These are phyloP conservation scores for Choreutis nemorana DNA, from an alignment of 2,888 invertebrate genomes.

Conservation along the genomic window DNA sequence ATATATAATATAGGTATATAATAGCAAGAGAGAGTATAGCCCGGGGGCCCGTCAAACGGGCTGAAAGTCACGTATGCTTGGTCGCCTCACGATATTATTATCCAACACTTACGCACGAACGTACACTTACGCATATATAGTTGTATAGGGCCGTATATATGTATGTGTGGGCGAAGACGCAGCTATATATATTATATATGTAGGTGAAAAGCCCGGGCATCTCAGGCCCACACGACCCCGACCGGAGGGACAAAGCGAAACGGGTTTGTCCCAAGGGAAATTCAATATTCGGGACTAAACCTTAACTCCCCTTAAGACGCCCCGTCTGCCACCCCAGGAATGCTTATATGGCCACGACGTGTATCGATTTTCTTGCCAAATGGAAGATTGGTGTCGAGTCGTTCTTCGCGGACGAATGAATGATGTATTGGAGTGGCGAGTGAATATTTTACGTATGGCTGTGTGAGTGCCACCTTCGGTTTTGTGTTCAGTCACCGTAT, in stretches of 20 bases:
- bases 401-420: conserved; percentile 62
- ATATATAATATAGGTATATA: conserved; percentile 18
- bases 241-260: conserved; percentile 65
- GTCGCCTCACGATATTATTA: conserved; percentile 59
- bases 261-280: conserved; percentile 69
- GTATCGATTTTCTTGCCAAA: conserved; percentile 67
- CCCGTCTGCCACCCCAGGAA: conserved; percentile 62
- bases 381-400: conserved; percentile 66
- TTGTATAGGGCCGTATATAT: conserved; percentile 16
- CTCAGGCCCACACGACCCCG: conserved; percentile 59
- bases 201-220: conserved; percentile 48
- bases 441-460: conserved; percentile 50
- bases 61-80: conserved; percentile 59
- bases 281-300: conserved; percentile 69
- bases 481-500: conserved; percentile 52
- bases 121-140: conserved; percentile 24
- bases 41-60: conserved; percentile 54
- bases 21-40: conserved; percentile 34
- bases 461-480: conserved; percentile 30
- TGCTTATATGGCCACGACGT: conserved; percentile 68
- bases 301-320: conserved; percentile 65
- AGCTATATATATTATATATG: conserved; percentile 13
- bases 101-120: conserved; percentile 58
- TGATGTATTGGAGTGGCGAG: conserved; percentile 61
- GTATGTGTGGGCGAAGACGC: conserved; percentile 14